Conservation (phyloP, 23 tunicate species). For the Halocynthia aurantium region DNA sequence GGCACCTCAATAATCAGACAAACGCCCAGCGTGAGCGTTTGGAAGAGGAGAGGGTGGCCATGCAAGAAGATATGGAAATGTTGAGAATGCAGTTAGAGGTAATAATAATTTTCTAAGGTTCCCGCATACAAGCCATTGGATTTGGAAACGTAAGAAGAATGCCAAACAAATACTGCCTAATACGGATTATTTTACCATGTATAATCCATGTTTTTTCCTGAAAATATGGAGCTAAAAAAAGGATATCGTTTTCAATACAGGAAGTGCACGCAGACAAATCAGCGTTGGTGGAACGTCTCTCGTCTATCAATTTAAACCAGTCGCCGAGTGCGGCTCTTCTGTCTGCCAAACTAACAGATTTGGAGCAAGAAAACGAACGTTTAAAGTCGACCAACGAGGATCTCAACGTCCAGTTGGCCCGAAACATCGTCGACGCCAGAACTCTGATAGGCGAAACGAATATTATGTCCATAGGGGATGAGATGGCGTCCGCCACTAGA, state of each 20-base stretch:
- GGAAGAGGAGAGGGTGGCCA: not conserved
- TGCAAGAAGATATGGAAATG: conserved; percentile 14
- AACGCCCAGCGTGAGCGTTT: conserved; percentile 7
- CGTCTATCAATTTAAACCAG: not conserved
- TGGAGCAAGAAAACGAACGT: conserved; percentile 64
- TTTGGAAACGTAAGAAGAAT: too few relatives aligned
- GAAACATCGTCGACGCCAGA: conserved; percentile 58
- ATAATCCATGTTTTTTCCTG: too few relatives aligned
- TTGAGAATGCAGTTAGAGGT: conserved; percentile 19
- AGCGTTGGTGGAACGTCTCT: too few relatives aligned
- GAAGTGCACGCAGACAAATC: too few relatives aligned
- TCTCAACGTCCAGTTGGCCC: conserved; percentile 67
- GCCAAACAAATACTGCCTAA: too few relatives aligned
- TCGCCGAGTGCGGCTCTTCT: conserved; percentile 15
- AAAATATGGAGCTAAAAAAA: too few relatives aligned
- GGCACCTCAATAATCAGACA: conserved; percentile 9
- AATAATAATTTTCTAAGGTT: too few relatives aligned
- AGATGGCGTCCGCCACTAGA: conserved; percentile 52
- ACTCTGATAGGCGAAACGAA: conserved; percentile 46
- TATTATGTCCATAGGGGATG: conserved; percentile 53
- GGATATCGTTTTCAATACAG: too few relatives aligned
- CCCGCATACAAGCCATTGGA: too few relatives aligned
- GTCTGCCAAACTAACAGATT: conserved; percentile 26
- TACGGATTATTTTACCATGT: too few relatives aligned
- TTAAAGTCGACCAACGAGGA: conserved; percentile 67